Evolutionary conservation across 2,888 invertebrate genomes (phyloP).

Genomic region (Myathropa florea): DNA sequence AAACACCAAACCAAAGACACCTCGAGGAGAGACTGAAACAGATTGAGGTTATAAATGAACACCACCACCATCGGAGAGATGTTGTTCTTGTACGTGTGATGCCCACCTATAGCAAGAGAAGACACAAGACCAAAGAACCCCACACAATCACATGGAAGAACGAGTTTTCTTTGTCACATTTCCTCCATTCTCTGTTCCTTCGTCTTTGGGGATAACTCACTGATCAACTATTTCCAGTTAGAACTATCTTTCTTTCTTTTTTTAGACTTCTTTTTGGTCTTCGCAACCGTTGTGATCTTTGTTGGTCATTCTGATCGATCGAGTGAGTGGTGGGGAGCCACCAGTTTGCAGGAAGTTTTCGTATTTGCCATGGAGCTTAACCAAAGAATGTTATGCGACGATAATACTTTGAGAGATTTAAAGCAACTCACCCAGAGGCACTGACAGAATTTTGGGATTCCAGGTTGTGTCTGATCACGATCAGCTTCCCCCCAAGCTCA

Average conservation of each 20-base stretch:
- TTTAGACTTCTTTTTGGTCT: no score
- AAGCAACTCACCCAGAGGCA: no score
- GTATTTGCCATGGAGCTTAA: no score
- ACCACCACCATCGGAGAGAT: neutral
- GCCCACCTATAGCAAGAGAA: neutral
- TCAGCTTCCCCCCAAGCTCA: no score
- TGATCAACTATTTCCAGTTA: neutral
- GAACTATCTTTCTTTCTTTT: neutral
- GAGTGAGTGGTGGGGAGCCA: no score
- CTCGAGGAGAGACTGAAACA: neutral
- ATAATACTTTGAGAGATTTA: no score
- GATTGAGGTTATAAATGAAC: conserved; percentile 21
- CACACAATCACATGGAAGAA: neutral
- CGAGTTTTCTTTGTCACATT: neutral
- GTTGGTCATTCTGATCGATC: neutral
- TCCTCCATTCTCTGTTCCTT: neutral
- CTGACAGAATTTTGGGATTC: no score
- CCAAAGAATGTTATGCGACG: no score
- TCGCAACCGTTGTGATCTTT: neutral
- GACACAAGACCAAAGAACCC: no score
- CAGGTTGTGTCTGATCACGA: no score
- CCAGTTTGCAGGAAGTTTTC: no score
- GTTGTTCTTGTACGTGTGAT: neutral
- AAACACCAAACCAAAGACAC: neutral
- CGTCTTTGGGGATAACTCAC: neutral